Conservation (phyloP, 2,113 vertebrate genomes). For the Barbus barbus region DNA sequence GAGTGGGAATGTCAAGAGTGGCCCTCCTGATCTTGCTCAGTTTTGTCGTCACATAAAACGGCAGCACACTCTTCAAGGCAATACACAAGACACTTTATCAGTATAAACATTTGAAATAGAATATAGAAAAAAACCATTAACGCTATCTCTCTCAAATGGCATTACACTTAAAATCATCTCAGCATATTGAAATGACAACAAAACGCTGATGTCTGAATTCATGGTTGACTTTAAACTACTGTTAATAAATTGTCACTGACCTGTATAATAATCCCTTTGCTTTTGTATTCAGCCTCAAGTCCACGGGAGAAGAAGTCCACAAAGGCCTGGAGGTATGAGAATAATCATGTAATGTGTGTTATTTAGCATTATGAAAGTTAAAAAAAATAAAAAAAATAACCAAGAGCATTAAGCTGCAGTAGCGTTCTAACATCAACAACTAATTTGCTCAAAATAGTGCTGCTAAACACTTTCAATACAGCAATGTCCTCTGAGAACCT, state of each 20-base stretch:
- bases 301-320: constrained; percentile 91
- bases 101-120: no score
- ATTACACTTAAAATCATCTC: not conserved
- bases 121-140: no score
- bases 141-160: no score
- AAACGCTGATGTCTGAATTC: no score
- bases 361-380: not conserved
- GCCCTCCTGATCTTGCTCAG: constrained; percentile 82
- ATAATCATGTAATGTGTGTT: not conserved
- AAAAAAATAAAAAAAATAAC: not conserved
- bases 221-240: no score
- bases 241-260: constrained; percentile 69
- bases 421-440: not conserved
- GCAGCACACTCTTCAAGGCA: constrained; percentile 82
- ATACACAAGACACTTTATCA: constrained; percentile 5
- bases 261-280: constrained; percentile 92
- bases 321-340: constrained; percentile 79
- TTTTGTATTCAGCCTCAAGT: constrained; percentile 87
- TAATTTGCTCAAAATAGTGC: not conserved
- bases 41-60: constrained; percentile 87
- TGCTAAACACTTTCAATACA: not conserved
- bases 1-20: constrained; percentile 78
- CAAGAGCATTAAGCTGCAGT: not conserved
- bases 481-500: not conserved
- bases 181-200: no score